Conservation (phyloP, 2,888 invertebrate genomes). For the Linyphia triangularis region DNA sequence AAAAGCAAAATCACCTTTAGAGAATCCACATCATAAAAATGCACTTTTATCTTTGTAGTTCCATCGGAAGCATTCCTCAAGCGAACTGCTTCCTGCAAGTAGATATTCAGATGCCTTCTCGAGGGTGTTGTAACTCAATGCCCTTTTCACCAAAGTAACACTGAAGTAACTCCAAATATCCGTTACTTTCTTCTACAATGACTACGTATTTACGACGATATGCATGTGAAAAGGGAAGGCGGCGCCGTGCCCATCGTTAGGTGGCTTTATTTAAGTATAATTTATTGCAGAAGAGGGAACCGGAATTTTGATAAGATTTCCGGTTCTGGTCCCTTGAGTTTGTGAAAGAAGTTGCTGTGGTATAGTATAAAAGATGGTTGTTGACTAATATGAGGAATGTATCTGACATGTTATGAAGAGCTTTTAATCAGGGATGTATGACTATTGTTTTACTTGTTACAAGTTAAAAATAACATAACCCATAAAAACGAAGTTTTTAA, state of each 20-base stretch:
- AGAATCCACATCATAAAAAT: background rate
- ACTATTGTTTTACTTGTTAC: too few relatives aligned
- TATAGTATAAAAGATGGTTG: background rate
- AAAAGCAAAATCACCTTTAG: background rate
- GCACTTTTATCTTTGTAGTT: background rate
- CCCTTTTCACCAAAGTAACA: slow-evolving; percentile 11
- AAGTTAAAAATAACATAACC: too few relatives aligned
- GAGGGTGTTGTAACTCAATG: slow-evolving; percentile 23
- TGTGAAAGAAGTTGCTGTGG: background rate
- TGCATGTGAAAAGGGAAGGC: slow-evolving; percentile 1
- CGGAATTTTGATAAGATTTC: slow-evolving; percentile 43
- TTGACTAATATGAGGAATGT: too few relatives aligned
- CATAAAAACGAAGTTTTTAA: too few relatives aligned
- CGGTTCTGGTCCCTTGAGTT: background rate
- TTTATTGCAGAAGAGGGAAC: slow-evolving; percentile 20
- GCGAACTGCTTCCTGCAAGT: background rate
- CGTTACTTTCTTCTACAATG: background rate
- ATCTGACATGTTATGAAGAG: too few relatives aligned
- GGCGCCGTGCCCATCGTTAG: background rate
- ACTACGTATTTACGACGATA: background rate
- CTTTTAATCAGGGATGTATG: too few relatives aligned
- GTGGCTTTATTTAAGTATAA: slow-evolving; percentile 61
- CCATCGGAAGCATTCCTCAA: slow-evolving; percentile 29
- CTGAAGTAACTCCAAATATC: background rate
- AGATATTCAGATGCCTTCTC: slow-evolving; percentile 38